Conservation (phyloP, 2,113 vertebrate genomes). For the Crotalus helleri region DNA sequence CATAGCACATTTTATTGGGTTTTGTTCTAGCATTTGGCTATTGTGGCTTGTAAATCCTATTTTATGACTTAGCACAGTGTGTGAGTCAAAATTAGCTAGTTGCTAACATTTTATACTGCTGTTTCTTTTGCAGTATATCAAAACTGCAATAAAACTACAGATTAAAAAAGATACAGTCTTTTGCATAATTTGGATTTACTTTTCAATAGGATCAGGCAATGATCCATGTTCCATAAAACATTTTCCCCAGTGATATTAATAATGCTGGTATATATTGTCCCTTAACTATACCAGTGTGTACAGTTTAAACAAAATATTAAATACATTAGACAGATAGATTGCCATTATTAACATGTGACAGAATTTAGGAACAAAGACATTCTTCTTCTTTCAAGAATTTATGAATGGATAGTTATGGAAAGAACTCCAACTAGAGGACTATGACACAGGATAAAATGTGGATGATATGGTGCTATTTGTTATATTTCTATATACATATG, state of each 20-base stretch:
- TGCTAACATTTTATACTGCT: not conserved
- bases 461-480: not conserved
- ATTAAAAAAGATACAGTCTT: not conserved
- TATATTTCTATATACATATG: not conserved
- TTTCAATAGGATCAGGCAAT: not conserved
- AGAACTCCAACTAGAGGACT: not conserved
- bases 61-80: not conserved
- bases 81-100: not conserved
- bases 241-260: not conserved
- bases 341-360: not conserved
- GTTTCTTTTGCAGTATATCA: not conserved
- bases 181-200: not conserved
- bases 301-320: not conserved
- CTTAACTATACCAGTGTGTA: not conserved
- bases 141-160: not conserved
- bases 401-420: not conserved
- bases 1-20: not conserved
- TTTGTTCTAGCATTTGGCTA: not conserved
- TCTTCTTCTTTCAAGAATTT: conserved; percentile 6
- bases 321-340: not conserved
- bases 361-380: not conserved
- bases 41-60: not conserved
- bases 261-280: not conserved
- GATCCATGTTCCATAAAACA: not conserved
- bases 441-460: not conserved